These are phyloP conservation scores for Scaptomyza montana DNA, from an alignment of 1,140 invertebrate species.

Conservation along the genomic window DNA sequence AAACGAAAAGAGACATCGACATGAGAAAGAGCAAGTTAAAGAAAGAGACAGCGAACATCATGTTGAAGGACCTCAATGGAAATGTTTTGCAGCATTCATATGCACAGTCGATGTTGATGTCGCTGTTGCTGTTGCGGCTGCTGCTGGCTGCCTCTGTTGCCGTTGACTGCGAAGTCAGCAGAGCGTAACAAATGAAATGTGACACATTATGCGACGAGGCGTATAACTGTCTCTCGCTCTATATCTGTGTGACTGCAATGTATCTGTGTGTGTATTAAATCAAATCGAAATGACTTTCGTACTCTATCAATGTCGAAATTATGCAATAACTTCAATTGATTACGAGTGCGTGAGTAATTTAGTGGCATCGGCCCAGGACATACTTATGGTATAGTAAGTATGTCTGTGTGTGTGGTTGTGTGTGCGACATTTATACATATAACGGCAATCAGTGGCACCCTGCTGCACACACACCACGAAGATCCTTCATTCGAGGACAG, in stretches of 20 bases:
- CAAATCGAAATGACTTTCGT: slow-evolving; percentile 76
- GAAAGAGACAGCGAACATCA: slow-evolving; percentile 7
- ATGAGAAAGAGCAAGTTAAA: slow-evolving; percentile 9
- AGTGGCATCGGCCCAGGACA: slow-evolving; percentile 27
- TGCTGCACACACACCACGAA: neutral
- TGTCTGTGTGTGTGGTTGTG: neutral
- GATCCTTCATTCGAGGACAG: slow-evolving; percentile 21
- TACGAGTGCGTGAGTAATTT: slow-evolving; percentile 60
- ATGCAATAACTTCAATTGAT: slow-evolving; percentile 77
- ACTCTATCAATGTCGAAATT: slow-evolving; percentile 72
- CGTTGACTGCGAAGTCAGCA: slow-evolving; percentile 50
- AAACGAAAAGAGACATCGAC: slow-evolving; percentile 39
- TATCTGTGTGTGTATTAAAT: slow-evolving; percentile 59
- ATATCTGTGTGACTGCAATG: slow-evolving; percentile 30
- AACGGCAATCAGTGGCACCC: slow-evolving; percentile 44
- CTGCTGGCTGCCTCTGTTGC: slow-evolving; percentile 7
- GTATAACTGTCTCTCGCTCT: slow-evolving; percentile 64
- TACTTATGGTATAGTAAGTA: neutral
- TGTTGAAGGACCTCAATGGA: slow-evolving; percentile 34
- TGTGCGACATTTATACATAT: neutral
- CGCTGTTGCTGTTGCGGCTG: no score
- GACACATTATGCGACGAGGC: slow-evolving; percentile 77
- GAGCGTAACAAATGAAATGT: slow-evolving; percentile 76
- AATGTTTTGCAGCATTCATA: slow-evolving; percentile 53
- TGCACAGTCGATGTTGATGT: slow-evolving; percentile 29